phyloP scores from a whole-genome alignment of 2,113 vertebrate genomes.

The Halcyon senegalensis region DNA sequence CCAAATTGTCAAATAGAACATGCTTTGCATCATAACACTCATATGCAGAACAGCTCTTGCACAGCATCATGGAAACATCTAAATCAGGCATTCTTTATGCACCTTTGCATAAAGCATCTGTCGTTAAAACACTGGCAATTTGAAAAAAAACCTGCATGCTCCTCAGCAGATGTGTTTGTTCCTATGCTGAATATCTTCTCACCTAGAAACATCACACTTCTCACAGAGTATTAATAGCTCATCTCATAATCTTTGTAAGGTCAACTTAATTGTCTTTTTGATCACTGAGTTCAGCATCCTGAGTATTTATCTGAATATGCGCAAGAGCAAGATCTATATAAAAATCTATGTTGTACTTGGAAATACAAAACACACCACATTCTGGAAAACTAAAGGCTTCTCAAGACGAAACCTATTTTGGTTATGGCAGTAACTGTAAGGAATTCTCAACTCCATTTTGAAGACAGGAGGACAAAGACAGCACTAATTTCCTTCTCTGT shows the following conservation, averaged over 20 bases:
- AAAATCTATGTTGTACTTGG: not conserved
- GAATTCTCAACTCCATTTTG: not conserved
- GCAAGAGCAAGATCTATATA: not conserved
- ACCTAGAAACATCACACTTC: not conserved
- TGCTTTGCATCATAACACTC: not conserved
- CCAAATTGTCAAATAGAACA: not conserved
- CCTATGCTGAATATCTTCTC: constrained; percentile 8
- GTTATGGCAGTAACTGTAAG: not conserved
- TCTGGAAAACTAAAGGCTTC: not conserved
- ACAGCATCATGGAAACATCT: not conserved
- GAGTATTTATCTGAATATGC: not conserved
- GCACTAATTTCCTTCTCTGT: not conserved
- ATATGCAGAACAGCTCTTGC: not conserved
- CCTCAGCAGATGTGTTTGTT: constrained; percentile 11
- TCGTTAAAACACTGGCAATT: not conserved
- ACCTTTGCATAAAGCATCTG: not conserved
- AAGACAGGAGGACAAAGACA: not conserved
- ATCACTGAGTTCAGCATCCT: not conserved
- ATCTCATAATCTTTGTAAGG: not conserved
- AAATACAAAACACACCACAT: not conserved
- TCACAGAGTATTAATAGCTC: not conserved
- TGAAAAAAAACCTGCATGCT: not conserved
- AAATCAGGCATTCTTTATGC: not conserved
- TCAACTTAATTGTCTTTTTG: not conserved
- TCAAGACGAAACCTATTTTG: not conserved